phyloP scores from a whole-genome alignment of 2,888 invertebrate genomes.

The Pheosia tremula region DNA sequence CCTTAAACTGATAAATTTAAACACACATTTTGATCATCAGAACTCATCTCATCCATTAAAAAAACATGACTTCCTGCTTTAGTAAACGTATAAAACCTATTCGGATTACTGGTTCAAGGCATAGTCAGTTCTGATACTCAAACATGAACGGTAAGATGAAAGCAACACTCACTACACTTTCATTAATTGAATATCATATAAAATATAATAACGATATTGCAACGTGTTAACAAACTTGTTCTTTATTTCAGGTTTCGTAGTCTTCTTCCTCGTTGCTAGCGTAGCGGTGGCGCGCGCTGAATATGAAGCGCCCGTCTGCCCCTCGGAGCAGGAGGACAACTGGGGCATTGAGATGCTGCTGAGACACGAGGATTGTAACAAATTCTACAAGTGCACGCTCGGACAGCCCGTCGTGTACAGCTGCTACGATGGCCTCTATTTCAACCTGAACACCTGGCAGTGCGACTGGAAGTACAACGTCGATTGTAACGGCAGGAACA shows the following conservation, averaged over 20 bases:
- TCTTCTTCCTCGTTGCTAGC: constrained; percentile 41
- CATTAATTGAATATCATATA: neutral
- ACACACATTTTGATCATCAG: constrained; percentile 24
- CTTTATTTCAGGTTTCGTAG: constrained; percentile 43
- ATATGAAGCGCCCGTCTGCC: constrained; percentile 53
- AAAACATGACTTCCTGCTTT: constrained; percentile 34
- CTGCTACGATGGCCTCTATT: constrained; percentile 84
- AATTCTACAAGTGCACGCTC: constrained; percentile 87
- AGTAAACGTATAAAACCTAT: constrained; percentile 32
- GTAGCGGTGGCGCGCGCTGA: constrained; percentile 33
- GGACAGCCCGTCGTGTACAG: constrained; percentile 83
- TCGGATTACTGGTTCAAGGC: constrained; percentile 8
- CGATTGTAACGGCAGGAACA: constrained; percentile 77
- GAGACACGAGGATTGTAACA: constrained; percentile 83
- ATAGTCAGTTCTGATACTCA: constrained; percentile 27
- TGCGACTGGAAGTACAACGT: constrained; percentile 87
- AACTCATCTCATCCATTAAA: constrained; percentile 37
- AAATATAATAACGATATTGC: too few species aligned
- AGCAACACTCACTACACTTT: neutral
- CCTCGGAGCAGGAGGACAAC: constrained; percentile 55
- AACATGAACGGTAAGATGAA: constrained; percentile 36
- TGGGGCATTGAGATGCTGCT: constrained; percentile 80
- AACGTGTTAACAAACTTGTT: neutral
- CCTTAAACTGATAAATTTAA: constrained; percentile 23
- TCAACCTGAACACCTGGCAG: constrained; percentile 77